These are phyloP conservation scores for Yponomeuta evonymella DNA, from an alignment of 2,888 invertebrate species.

Conservation along the genomic window DNA sequence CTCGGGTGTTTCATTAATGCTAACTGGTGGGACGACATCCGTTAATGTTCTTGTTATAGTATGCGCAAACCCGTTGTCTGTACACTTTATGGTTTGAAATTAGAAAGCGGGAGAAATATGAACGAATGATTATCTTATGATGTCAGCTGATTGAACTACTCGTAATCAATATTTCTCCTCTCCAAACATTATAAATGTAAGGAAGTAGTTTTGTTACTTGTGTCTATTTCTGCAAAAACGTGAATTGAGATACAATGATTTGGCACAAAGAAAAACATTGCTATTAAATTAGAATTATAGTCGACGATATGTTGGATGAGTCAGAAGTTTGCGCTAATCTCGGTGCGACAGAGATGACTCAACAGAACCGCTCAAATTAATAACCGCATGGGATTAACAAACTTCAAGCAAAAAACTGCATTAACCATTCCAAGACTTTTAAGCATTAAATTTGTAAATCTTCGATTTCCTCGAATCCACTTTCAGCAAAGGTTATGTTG, in stretches of 20 bases:
- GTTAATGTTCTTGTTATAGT: slow-evolving; percentile 32
- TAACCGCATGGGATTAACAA: neutral
- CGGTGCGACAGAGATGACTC: neutral
- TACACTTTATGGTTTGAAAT: slow-evolving; percentile 41
- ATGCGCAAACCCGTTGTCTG: slow-evolving; percentile 35
- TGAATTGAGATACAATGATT: neutral
- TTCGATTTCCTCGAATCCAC: slow-evolving; percentile 6
- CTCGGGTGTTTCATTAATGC: slow-evolving; percentile 25
- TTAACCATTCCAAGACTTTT: neutral
- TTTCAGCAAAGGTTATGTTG: slow-evolving; percentile 8
- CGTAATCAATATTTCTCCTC: neutral
- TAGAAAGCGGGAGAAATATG: slow-evolving; percentile 48
- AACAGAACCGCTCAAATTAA: neutral
- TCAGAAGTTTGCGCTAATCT: neutral
- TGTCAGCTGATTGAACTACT: neutral
- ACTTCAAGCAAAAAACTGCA: neutral
- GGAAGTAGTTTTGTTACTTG: neutral
- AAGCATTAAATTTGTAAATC: neutral
- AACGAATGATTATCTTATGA: neutral
- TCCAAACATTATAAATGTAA: neutral
- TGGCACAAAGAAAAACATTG: neutral
- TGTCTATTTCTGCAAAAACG: neutral
- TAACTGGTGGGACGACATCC: slow-evolving; percentile 38
- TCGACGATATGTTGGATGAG: neutral
- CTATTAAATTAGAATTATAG: neutral